phyloP scores from a whole-genome alignment of 2,113 vertebrate genomes.

The Stegostoma tigrinum region DNA sequence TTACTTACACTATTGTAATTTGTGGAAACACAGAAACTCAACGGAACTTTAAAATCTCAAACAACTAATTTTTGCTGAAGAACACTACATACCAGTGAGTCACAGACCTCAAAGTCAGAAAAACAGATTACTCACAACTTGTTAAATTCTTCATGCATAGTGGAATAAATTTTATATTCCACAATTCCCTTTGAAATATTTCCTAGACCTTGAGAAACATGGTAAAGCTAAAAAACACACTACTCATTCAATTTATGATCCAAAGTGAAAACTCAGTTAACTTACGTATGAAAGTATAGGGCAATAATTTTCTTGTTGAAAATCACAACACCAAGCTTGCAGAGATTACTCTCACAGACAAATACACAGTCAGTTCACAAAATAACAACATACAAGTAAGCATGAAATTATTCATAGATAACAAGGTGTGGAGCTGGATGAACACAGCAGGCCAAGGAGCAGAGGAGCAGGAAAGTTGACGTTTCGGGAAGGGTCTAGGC shows the following conservation, averaged over 20 bases:
- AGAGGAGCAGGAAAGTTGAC: no score
- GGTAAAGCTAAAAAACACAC: neutral
- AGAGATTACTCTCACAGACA: neutral
- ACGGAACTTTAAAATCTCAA: neutral
- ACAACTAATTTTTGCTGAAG: neutral
- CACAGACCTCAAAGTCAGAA: neutral
- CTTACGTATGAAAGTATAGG: neutral
- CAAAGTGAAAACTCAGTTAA: neutral
- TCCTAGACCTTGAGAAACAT: neutral
- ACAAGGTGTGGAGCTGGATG: no score
- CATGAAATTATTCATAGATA: neutral
- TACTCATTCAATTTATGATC: neutral
- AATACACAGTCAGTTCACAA: neutral
- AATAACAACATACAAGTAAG: neutral
- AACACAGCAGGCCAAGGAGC: no score
- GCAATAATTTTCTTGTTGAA: neutral
- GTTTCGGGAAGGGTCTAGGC: no score
- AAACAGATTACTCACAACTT: constrained; percentile 24
- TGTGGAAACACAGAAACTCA: neutral
- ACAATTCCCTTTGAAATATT: neutral
- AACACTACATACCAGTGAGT: neutral
- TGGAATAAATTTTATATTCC: neutral
- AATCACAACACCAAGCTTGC: neutral
- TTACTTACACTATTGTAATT: neutral
- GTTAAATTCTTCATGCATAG: neutral